phyloP scores from a whole-genome alignment of 2,113 vertebrate genomes.

The Bettongia penicillata region DNA sequence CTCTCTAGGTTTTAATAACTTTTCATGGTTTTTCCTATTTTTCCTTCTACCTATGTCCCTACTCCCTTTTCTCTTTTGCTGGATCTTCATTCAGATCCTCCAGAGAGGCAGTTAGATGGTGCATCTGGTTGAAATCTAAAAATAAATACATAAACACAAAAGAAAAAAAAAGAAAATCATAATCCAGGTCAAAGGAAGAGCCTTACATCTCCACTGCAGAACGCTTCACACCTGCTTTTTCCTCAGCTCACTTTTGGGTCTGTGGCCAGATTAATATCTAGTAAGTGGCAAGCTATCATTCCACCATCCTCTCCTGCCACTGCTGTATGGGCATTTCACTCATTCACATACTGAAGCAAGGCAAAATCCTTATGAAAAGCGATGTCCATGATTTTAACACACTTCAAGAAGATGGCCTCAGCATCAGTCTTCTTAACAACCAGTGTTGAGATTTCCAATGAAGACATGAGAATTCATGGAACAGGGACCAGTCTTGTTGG shows the following conservation, averaged over 20 bases:
- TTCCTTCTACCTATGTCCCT: not conserved
- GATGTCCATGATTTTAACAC: conserved; percentile 93
- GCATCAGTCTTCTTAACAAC: conserved; percentile 93
- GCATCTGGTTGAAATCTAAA: not conserved
- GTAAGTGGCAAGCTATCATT: conserved; percentile 93
- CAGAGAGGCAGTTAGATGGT: not conserved
- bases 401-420: conserved; percentile 93
- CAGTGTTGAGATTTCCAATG: conserved; percentile 94
- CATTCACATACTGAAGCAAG: conserved; percentile 91
- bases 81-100: not conserved
- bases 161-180: conserved; percentile 82
- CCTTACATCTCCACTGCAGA: conserved; percentile 93
- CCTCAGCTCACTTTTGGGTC: conserved; percentile 92
- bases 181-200: too few species aligned
- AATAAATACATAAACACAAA: too few species aligned
- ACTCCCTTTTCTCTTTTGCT: not conserved
- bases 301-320: conserved; percentile 90
- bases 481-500: conserved; percentile 92
- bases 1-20: not conserved
- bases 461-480: conserved; percentile 94
- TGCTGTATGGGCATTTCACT: conserved; percentile 89
- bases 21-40: not conserved
- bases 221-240: conserved; percentile 90
- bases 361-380: conserved; percentile 94
- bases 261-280: conserved; percentile 93